Evolutionary conservation across 2,113 vertebrate species (phyloP).

Genomic region (Sylvietta virens): DNA sequence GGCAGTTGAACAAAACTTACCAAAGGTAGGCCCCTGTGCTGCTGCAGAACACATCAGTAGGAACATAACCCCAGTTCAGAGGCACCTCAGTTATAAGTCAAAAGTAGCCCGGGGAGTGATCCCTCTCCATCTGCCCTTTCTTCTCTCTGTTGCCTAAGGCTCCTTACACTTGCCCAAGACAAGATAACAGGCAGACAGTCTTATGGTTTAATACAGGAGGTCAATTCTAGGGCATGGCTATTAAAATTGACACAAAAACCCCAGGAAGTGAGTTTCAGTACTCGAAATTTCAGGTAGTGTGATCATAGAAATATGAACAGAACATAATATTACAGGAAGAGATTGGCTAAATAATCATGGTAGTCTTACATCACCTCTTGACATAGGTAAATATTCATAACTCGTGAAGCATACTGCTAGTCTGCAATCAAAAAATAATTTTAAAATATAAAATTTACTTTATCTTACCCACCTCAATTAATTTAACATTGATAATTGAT

Average conservation of each 20-base stretch:
- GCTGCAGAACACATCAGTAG: neutral
- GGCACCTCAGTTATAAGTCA: neutral
- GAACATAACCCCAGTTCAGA: neutral
- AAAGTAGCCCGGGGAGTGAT: neutral
- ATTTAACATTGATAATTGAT: no score
- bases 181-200: neutral
- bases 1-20: neutral
- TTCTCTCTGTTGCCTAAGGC: neutral
- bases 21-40: neutral
- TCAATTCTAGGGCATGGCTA: neutral
- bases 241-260: neutral
- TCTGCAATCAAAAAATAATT: neutral
- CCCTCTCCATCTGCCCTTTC: neutral
- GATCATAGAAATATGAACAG: neutral
- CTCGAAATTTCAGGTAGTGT: neutral
- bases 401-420: neutral
- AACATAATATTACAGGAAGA: neutral
- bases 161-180: neutral
- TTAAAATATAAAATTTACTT: neutral
- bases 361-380: neutral
- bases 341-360: neutral
- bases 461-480: neutral
- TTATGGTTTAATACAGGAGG: neutral
- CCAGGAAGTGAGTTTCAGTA: neutral
- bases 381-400: neutral